Percentiles rank a stretch among this genome's conserved stretches.
phyloP scores from a whole-genome alignment of 2,113 vertebrate genomes.

The Siphamia tubifer region DNA sequence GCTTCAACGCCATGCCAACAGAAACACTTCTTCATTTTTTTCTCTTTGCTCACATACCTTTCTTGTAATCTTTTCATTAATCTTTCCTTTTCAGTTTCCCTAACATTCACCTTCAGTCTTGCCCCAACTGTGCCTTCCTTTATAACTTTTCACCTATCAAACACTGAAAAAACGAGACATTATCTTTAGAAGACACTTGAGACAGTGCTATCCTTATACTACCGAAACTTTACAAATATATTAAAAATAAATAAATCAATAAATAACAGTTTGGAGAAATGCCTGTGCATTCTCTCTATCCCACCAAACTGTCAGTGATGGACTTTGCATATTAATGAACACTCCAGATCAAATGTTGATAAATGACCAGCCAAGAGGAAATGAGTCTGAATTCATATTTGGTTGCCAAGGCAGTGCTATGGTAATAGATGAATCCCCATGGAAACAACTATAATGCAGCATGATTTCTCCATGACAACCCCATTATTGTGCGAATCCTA shows the following conservation, averaged over 20 bases:
- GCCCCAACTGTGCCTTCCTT: not conserved
- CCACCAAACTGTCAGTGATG: not conserved
- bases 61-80: not conserved
- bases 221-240: not conserved
- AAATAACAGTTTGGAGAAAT: not conserved
- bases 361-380: slow-evolving; percentile 45
- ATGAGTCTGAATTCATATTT: slow-evolving; percentile 14
- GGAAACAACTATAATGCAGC: slow-evolving; percentile 33
- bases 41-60: not conserved
- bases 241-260: not conserved
- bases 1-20: not conserved
- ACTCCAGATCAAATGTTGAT: slow-evolving; percentile 20
- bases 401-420: slow-evolving; percentile 34
- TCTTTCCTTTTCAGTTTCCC: not conserved
- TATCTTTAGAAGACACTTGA: not conserved
- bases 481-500: not conserved
- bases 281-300: not conserved
- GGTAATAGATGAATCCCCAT: slow-evolving; percentile 29
- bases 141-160: no score
- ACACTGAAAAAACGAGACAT: not conserved
- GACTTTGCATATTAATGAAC: slow-evolving; percentile 35
- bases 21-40: not conserved
- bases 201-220: not conserved
- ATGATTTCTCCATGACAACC: slow-evolving; percentile 39
- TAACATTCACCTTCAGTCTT: not conserved